phyloP scores from a whole-genome alignment of 2,113 vertebrate species.

The Chloropsis cyanopogon region DNA sequence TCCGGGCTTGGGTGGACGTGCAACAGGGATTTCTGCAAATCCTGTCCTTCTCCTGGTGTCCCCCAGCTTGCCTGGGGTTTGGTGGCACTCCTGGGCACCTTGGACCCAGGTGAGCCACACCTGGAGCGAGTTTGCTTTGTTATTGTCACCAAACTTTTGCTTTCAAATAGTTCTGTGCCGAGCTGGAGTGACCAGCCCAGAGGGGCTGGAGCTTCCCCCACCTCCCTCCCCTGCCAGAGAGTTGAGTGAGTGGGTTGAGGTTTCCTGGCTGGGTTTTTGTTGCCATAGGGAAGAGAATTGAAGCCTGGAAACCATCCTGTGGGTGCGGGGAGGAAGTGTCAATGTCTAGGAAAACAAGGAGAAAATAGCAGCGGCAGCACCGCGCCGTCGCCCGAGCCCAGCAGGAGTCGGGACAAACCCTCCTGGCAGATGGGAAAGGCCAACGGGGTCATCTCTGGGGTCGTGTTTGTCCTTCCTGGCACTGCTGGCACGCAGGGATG shows the following conservation, averaged over 20 bases:
- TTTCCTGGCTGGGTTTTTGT: slow-evolving; percentile 38
- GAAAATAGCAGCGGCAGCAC: slow-evolving; percentile 13
- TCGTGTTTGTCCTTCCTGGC: not conserved
- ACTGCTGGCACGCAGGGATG: not conserved
- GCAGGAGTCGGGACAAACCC: not conserved
- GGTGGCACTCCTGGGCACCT: not conserved
- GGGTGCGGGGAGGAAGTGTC: slow-evolving; percentile 53
- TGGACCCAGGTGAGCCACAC: not conserved
- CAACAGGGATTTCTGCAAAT: not conserved
- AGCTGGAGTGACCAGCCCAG: not conserved
- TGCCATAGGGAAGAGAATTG: slow-evolving; percentile 41
- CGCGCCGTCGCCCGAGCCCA: not conserved
- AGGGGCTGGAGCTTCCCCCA: not conserved
- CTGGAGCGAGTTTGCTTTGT: not conserved
- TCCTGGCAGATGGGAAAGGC: not conserved
- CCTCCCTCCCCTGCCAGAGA: not conserved
- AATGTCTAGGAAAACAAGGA: slow-evolving; percentile 47
- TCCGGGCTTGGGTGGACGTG: not conserved
- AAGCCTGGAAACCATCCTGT: slow-evolving; percentile 51
- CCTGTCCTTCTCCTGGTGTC: not conserved
- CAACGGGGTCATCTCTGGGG: not conserved
- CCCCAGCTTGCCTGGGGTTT: fast-evolving
- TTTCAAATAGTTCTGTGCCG: not conserved
- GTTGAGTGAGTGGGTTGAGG: not conserved
- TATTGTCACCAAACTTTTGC: not conserved